Conservation (phyloP, 92 coral and sea anemone species). For the Parazoanthus swiftii region DNA sequence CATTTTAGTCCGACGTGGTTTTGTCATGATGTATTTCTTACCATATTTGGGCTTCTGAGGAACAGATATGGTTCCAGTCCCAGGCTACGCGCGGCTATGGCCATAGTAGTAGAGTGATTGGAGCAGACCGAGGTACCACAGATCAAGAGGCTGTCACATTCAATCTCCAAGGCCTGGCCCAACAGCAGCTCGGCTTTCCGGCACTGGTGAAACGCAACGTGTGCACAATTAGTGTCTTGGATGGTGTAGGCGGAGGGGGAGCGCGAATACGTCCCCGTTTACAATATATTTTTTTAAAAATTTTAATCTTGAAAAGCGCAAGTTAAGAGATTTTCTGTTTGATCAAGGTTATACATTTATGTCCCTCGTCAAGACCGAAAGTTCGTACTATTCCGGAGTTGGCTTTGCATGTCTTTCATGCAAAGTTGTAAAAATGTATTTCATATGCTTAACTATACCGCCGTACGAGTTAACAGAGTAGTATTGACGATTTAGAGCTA, state of each 20-base stretch:
- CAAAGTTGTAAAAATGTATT: too few relatives aligned
- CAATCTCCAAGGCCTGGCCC: slow-evolving; percentile 31
- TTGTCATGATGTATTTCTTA: neutral
- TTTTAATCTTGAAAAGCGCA: too few relatives aligned
- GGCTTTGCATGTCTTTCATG: too few relatives aligned
- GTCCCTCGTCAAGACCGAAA: neutral
- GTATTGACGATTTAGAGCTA: too few relatives aligned
- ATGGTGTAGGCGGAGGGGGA: neutral
- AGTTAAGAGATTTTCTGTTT: too few relatives aligned
- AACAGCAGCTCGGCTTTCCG: slow-evolving; percentile 37
- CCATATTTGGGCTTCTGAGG: slow-evolving; percentile 37
- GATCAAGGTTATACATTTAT: too few relatives aligned
- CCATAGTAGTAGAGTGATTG: slow-evolving; percentile 35
- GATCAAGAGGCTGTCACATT: slow-evolving; percentile 33
- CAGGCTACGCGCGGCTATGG: slow-evolving; percentile 36
- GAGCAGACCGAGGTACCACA: slow-evolving; percentile 39
- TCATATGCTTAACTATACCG: too few relatives aligned
- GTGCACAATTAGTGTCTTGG: neutral
- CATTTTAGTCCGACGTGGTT: neutral
- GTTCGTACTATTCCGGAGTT: too few relatives aligned
- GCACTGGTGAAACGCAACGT: neutral
- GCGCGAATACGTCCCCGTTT: too few relatives aligned
- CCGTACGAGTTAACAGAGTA: too few relatives aligned
- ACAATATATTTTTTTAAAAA: too few relatives aligned
- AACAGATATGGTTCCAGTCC: slow-evolving; percentile 37